Conservation (phyloP, 1,140 invertebrate genomes). For the Lasioglossum baleicum region DNA sequence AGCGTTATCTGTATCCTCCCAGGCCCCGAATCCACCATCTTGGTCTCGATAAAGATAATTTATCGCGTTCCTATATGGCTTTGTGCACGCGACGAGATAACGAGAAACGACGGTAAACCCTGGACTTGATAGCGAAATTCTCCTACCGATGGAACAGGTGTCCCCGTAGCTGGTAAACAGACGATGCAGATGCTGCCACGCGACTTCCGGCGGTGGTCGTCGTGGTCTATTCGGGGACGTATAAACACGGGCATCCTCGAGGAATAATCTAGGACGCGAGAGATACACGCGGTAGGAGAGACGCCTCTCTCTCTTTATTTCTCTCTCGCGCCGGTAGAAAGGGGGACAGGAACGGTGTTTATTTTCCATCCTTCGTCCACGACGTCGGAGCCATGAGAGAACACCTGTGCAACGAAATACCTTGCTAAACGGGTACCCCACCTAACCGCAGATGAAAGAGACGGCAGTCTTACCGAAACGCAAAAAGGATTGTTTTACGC, state of each 20-base stretch:
- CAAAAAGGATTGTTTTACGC: conserved; percentile 68
- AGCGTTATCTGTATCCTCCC: conserved; percentile 26
- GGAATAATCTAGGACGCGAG: conserved; percentile 51
- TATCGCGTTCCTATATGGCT: conserved; percentile 42
- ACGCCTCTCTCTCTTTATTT: no score
- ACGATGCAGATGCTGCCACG: conserved; percentile 43
- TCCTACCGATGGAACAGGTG: conserved; percentile 56
- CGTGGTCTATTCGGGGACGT: conserved; percentile 34
- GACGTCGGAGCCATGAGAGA: conserved; percentile 20
- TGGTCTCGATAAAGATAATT: conserved; percentile 58
- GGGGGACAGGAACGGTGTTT: conserved; percentile 28
- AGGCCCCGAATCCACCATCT: conserved; percentile 31
- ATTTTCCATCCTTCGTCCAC: conserved; percentile 42
- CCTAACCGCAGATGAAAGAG: conserved; percentile 52
- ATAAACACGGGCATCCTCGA: conserved; percentile 51
- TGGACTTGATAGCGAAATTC: conserved; percentile 56
- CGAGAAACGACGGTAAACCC: conserved; percentile 32
- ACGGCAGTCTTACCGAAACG: conserved; percentile 53
- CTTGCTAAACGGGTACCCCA: conserved; percentile 53
- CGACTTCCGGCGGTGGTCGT: conserved; percentile 42
- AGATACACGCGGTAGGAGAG: not conserved
- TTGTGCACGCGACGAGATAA: conserved; percentile 49
- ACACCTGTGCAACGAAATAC: conserved; percentile 59
- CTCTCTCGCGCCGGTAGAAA: no score
- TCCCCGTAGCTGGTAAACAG: conserved; percentile 38